phyloP scores from a whole-genome alignment of 64 coral and sea anemone genomes.

The Dendrophyllia cribrosa region DNA sequence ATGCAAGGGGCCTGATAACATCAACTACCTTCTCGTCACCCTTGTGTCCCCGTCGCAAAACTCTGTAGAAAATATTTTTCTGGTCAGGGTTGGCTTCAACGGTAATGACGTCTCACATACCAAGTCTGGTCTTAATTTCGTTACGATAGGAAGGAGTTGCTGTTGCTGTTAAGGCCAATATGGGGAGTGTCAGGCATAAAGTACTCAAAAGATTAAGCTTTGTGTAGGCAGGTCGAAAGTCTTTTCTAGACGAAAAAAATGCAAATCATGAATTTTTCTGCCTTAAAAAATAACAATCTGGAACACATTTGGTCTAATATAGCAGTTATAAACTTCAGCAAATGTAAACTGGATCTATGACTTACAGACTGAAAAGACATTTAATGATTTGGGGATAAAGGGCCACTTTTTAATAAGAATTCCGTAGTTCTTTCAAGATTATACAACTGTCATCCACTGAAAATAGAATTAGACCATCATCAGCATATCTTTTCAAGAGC shows the following conservation, averaged over 20 bases:
- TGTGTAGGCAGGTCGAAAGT: conserved; percentile 48
- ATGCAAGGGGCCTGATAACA: conserved; percentile 33
- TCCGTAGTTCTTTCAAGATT: no score
- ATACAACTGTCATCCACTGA: no score
- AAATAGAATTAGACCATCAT: no score
- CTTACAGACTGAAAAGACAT: no score
- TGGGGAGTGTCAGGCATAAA: background rate
- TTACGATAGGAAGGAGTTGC: conserved; percentile 4
- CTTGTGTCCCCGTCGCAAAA: conserved; percentile 43
- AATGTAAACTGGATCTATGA: no score
- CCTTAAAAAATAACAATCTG: no score
- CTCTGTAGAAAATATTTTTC: conserved; percentile 43
- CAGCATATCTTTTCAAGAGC: no score
- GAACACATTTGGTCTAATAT: no score
- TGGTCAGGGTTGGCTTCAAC: conserved; percentile 53
- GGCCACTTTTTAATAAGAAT: no score
- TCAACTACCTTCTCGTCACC: conserved; percentile 40
- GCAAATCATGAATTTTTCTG: no score
- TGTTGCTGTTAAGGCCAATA: conserved; percentile 66
- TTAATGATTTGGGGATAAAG: no score
- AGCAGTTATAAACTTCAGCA: no score
- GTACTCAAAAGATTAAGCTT: conserved; percentile 43
- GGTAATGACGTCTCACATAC: conserved; percentile 21
- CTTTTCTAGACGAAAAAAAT: conserved; percentile 55
- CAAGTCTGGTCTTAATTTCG: conserved; percentile 20